Conservation (phyloP, 2,797 vertebrate genomes). For the Pantherophis alleghaniensis region DNA sequence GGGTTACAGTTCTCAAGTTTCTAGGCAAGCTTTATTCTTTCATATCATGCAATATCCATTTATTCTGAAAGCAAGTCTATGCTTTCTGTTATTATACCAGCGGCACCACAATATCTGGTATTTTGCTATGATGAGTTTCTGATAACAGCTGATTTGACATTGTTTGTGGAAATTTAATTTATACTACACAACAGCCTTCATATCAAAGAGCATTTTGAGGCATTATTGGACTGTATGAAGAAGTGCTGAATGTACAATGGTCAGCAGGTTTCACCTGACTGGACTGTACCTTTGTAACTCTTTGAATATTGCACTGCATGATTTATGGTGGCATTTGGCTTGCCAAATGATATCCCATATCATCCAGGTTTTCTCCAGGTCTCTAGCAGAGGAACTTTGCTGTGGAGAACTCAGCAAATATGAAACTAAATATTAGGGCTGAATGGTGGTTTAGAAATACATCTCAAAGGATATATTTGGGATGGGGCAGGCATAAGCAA, state of each 20-base stretch:
- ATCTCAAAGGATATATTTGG: not conserved
- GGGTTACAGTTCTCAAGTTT: not conserved
- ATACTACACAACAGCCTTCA: not conserved
- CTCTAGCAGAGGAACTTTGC: not conserved
- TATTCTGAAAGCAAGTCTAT: constrained; percentile 6
- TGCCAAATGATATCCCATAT: not conserved
- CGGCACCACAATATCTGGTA: not conserved
- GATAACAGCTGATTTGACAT: constrained; percentile 18
- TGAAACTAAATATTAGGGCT: not conserved
- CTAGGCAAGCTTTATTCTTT: not conserved
- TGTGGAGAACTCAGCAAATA: not conserved
- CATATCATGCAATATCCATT: not conserved
- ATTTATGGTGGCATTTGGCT: not conserved
- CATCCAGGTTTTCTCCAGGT: not conserved
- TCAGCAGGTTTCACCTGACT: constrained; percentile 16
- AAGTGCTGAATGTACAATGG: not conserved
- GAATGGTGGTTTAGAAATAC: not conserved
- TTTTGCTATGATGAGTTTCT: not conserved
- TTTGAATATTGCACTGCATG: not conserved
- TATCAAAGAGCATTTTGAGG: constrained; percentile 10
- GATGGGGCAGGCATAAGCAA: not conserved
- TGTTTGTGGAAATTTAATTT: constrained; percentile 19
- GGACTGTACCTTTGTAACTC: not conserved
- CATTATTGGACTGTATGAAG: constrained; percentile 31
- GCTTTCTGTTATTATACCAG: not conserved